phyloP scores from a whole-genome alignment of 2,113 vertebrate species.

The Hydrolagus affinis region DNA sequence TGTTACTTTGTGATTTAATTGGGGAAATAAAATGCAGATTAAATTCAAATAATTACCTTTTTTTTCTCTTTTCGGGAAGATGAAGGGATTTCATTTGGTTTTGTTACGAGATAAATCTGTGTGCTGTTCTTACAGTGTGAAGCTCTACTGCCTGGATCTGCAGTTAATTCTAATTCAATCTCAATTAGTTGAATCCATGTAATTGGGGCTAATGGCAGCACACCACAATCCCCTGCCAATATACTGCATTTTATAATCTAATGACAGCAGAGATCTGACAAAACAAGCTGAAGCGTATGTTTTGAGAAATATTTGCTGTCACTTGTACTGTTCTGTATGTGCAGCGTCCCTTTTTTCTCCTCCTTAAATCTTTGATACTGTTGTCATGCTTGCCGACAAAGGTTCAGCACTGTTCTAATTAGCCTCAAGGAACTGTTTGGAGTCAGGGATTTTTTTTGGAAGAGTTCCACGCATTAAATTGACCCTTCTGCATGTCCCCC shows the following conservation, averaged over 20 bases:
- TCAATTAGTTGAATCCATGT: conserved; percentile 22
- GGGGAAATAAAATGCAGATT: neutral
- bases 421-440: conserved; percentile 53
- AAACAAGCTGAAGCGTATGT: conserved; percentile 73
- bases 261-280: conserved; percentile 35
- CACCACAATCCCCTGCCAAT: conserved; percentile 30
- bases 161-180: conserved; percentile 28
- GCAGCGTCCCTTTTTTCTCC: conserved; percentile 42
- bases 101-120: conserved; percentile 2
- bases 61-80: neutral
- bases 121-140: conserved; percentile 16
- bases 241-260: conserved; percentile 26
- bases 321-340: conserved; percentile 45
- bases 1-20: conserved; percentile 18
- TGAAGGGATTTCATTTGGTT: neutral
- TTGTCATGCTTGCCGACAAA: conserved; percentile 58
- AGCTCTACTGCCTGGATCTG: conserved; percentile 12
- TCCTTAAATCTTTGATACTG: conserved; percentile 62
- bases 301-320: conserved; percentile 60
- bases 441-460: conserved; percentile 40
- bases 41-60: neutral
- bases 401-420: conserved; percentile 59
- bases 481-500: conserved; percentile 29
- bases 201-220: conserved; percentile 30
- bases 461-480: conserved; percentile 34